These are phyloP conservation scores for Ennomos fuscantarius DNA, from an alignment of 2,888 invertebrate species.

Conservation along the genomic window DNA sequence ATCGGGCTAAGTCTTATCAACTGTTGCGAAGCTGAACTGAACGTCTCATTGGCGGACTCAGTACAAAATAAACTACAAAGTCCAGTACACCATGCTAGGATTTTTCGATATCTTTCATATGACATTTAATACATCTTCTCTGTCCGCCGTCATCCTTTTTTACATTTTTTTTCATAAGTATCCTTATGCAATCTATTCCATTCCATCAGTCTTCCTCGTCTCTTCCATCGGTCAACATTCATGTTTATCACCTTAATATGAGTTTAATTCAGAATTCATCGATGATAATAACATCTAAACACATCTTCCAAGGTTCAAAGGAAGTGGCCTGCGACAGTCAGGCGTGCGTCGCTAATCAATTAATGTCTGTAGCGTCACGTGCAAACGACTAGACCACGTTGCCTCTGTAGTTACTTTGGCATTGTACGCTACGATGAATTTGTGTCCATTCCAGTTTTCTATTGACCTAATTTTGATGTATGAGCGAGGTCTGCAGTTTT, in stretches of 20 bases:
- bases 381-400: constrained; percentile 50
- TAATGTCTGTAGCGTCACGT: constrained; percentile 61
- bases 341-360: constrained; percentile 71
- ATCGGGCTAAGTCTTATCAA: constrained; percentile 16
- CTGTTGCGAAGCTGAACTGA: too few species aligned
- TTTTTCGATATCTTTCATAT: too few species aligned
- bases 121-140: too few species aligned
- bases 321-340: constrained; percentile 37
- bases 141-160: too few species aligned
- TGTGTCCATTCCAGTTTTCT: constrained; percentile 12
- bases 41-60: too few species aligned
- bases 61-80: too few species aligned
- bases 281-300: constrained; percentile 16
- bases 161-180: too few species aligned
- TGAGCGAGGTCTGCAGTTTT: constrained; percentile 13
- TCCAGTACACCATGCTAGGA: too few species aligned
- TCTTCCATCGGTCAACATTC: too few species aligned
- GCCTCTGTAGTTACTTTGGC: constrained; percentile 18
- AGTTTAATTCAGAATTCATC: background rate
- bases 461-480: constrained; percentile 25
- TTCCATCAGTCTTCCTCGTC: too few species aligned
- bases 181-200: too few species aligned
- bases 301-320: constrained; percentile 30
- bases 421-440: constrained; percentile 21
- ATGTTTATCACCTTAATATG: too few species aligned